Evolutionary conservation across 1,140 invertebrate genomes (phyloP).

Genomic region (Monomorium pharaonis): DNA sequence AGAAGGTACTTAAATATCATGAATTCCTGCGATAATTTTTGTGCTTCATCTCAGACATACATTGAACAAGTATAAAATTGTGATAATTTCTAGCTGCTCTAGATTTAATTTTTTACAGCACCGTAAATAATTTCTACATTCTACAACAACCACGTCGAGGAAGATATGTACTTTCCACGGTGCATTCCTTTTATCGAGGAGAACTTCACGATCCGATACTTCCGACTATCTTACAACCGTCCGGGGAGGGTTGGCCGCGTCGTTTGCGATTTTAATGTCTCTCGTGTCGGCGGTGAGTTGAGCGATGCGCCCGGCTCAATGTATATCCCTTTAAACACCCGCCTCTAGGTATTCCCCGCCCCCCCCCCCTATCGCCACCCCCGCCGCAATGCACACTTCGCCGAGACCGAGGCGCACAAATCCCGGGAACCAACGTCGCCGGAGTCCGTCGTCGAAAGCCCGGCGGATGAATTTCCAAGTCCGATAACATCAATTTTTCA

Average conservation of each 20-base stretch:
- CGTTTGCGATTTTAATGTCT: slow-evolving; percentile 43
- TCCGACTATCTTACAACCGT: not conserved
- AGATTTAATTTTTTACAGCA: not conserved
- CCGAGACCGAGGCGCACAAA: slow-evolving; percentile 32
- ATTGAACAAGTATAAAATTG: not conserved
- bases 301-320: not conserved
- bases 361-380: too few species aligned
- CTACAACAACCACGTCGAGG: not conserved
- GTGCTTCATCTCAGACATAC: not conserved
- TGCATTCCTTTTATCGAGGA: not conserved
- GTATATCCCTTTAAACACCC: slow-evolving; percentile 30
- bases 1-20: not conserved
- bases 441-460: slow-evolving; percentile 25
- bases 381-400: slow-evolving; percentile 27
- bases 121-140: not conserved
- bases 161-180: not conserved
- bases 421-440: slow-evolving; percentile 24
- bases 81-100: not conserved
- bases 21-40: not conserved
- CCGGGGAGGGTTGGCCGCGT: not conserved
- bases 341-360: too few species aligned
- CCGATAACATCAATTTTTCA: slow-evolving; percentile 72
- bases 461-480: slow-evolving; percentile 70
- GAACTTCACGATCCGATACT: not conserved
- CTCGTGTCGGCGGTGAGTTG: slow-evolving; percentile 3